Evolutionary conservation across 2,888 invertebrate species (phyloP), one percentile per base, ranked within the genome.

Genomic region (Sympetrum striolatum): DNA sequence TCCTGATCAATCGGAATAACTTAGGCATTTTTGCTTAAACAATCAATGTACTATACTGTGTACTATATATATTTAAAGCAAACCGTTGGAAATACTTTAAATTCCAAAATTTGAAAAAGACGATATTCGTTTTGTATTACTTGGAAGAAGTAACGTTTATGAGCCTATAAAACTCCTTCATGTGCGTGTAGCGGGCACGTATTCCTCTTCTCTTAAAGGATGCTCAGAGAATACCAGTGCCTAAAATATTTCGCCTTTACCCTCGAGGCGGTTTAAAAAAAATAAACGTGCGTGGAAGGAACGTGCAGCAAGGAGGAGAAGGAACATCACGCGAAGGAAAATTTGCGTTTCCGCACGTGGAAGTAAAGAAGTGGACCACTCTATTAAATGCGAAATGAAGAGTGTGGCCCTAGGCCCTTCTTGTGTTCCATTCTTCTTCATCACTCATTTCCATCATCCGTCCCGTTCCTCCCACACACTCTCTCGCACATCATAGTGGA

Each of bases 321-420:
- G 60, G 86, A 86, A 86, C 37, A 60, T 37, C 58, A 86, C 37
- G 86, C 60, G 37, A 60, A 37, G 22, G 86, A 60, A 82, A 82
- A 86, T 86, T 39, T 39, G 58, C 64, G 86, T 60, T 86, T 60
- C 60, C 60, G 86, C 86, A 86, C 86, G 86, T 86, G 86, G 82
- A 53, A 2, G 22, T 10, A 37, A 31, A 60, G 86, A 86, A 58
- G 82, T 58, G 58, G 82, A 86, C 86, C 86, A 60, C 86, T 86
- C 60, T 60, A 64, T 86, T 86, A 64, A 86, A 86, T 86, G 60
- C 86, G 37, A 86, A 86, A 86, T 60, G 37, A 86, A 60, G 60
- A 37, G 22, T 35, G 58, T 18, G n/a, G 10, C 86, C 35, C 18
- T 35, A 53, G 86, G 86, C 86, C 48, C 44, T 39, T 22, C 53